Conservation (phyloP, 2,888 invertebrate genomes). For the Ariolimax columbianus region DNA sequence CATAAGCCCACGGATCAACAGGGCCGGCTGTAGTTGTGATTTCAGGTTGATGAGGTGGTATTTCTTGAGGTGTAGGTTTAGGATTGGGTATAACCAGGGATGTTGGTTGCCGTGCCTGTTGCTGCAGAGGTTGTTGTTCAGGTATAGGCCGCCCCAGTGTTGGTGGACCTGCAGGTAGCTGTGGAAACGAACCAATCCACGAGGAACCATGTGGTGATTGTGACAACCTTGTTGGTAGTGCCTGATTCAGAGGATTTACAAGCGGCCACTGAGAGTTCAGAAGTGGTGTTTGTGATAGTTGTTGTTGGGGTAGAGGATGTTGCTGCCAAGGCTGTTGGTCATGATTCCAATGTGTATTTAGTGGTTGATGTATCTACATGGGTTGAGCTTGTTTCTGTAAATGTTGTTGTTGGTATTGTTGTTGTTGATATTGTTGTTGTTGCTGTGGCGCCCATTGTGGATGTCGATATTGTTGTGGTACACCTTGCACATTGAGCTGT, state of each 20-base stretch:
- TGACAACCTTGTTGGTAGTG: background rate
- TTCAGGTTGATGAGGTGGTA: background rate
- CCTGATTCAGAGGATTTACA: background rate
- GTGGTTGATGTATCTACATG: no score
- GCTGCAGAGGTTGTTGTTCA: constrained; percentile 1
- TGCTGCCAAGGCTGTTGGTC: background rate
- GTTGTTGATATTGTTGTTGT: constrained; percentile 15
- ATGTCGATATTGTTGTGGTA: background rate
- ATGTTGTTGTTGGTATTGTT: background rate
- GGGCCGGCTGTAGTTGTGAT: background rate
- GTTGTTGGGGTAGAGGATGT: background rate
- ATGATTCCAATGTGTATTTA: background rate
- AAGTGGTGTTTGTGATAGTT: background rate
- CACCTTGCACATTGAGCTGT: background rate
- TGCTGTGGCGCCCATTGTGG: background rate
- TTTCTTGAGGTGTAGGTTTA: background rate
- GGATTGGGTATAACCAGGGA: background rate
- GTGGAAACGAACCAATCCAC: background rate
- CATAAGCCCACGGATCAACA: constrained; percentile 7
- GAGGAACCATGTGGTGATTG: background rate
- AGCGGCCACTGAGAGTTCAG: background rate
- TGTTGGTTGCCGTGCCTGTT: background rate
- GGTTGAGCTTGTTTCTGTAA: constrained; percentile 1
- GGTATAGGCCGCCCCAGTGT: background rate
- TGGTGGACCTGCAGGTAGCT: constrained; percentile 5